Evolutionary conservation across 2,888 invertebrate species (phyloP), one percentile per base, ranked within the genome.

Genomic region (Pammene fasciana): DNA sequence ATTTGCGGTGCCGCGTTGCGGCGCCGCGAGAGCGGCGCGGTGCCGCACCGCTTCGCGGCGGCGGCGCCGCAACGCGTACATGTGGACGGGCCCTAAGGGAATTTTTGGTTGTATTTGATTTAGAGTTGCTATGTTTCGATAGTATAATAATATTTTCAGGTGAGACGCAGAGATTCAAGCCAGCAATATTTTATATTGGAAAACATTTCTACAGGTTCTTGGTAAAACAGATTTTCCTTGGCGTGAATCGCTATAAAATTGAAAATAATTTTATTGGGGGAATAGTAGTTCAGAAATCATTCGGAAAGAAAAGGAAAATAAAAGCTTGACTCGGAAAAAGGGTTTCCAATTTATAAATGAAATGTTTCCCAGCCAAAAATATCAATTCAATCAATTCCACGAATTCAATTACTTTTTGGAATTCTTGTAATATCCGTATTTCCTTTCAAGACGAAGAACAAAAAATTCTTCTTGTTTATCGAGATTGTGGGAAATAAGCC

Each of bases 101-200:
- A 5, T 43, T 57, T 57, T 18, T 43, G 13, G 0, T 1, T 16
- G 38, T 10, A 41, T 57, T 43, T 18, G 10, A n/a, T 3, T 26
- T 7, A 9, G 43, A 59, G 1, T 14, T 46, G 8, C 2, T 60
- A n/a, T 34, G 5, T 46, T 60, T 46, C 14, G 34, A 14, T 7
- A 11, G 46, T 46, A 10, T 34, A 14, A 7, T 2, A 11, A 34
- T n/a, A 36, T 14, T 10, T 50, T 38, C 41, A 38, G 50, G n/a
- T 34, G 48, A 38, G 18, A 41, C 4, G 34, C 9, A 1, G 14
- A 48, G 60, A 26, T 48, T 45, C 26, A n/a, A 38, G 54, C 34
- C 5, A 41, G 55, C 65, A 56, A 65, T 65, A 57, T 50, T 65
- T 57, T 41, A 56, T 57, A 65, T 57, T 65, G 41, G 41, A 50